Evolutionary conservation across 2,797 vertebrate species (phyloP).

Genomic region (Merluccius polli): DNA sequence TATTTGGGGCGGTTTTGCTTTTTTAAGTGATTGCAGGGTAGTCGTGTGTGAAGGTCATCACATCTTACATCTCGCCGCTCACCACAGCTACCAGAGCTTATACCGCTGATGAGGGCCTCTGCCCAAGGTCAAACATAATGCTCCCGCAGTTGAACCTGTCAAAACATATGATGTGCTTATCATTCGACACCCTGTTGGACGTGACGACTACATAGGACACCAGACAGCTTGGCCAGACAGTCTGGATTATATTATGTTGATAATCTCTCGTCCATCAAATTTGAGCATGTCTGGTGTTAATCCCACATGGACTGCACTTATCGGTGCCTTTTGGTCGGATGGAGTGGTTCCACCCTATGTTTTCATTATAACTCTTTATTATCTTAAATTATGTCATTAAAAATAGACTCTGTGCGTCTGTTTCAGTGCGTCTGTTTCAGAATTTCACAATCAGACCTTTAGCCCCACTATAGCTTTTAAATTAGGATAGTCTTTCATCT

Average conservation of each 20-base stretch:
- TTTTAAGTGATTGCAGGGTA: slow-evolving; percentile 52
- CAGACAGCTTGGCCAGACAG: slow-evolving; percentile 16
- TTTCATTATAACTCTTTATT: background rate
- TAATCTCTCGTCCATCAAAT: slow-evolving; percentile 3
- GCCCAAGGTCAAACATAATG: background rate
- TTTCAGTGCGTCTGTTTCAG: background rate
- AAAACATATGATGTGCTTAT: background rate
- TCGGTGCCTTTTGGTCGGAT: background rate
- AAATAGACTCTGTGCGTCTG: too few species aligned
- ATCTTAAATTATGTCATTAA: background rate
- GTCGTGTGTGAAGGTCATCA: slow-evolving; percentile 50
- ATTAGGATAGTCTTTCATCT: background rate
- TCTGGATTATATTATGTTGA: slow-evolving; percentile 32
- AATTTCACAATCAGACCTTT: background rate
- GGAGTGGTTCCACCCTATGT: background rate
- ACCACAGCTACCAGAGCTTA: background rate
- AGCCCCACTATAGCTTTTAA: background rate
- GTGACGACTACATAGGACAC: background rate
- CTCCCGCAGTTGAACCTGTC: background rate
- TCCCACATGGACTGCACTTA: background rate
- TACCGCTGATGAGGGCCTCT: background rate
- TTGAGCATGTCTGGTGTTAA: background rate
- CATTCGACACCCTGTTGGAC: background rate
- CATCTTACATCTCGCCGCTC: slow-evolving; percentile 6
- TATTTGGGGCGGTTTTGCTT: slow-evolving; percentile 25